A percentile compares a stretch with the other conserved stretches of the same genome.
Conservation (phyloP, 2,888 invertebrate genomes). For the Andrena marginata region DNA sequence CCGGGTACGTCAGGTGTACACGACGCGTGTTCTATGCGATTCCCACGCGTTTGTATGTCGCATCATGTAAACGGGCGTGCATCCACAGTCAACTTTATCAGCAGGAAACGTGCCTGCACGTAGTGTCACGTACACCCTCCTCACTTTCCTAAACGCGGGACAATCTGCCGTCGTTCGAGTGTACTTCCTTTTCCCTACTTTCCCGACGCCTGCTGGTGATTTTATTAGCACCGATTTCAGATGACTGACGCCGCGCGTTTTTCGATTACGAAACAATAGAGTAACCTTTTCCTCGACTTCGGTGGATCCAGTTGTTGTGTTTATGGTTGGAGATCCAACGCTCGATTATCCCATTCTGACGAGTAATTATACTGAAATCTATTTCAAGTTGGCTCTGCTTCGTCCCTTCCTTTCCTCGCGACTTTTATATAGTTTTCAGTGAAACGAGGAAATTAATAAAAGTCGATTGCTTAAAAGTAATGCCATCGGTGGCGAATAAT, state of each 20-base stretch:
- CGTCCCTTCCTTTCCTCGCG: no score
- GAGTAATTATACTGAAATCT: no score
- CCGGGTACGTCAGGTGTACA: background rate
- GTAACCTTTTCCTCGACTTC: background rate
- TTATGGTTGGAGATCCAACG: no score
- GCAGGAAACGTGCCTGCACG: background rate
- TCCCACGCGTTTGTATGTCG: constrained; percentile 10
- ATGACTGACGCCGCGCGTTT: background rate
- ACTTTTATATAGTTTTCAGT: no score
- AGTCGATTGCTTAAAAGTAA: background rate
- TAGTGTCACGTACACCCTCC: constrained; percentile 54
- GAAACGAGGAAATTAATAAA: background rate
- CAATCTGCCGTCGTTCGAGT: constrained; percentile 64
- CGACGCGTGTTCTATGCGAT: constrained; percentile 1
- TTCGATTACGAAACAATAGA: background rate
- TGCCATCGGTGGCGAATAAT: background rate
- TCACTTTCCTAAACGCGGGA: constrained; percentile 57
- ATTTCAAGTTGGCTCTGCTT: no score
- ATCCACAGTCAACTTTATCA: constrained; percentile 2
- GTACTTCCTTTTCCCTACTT: constrained; percentile 55
- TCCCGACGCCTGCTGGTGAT: constrained; percentile 37
- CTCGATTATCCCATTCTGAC: no score
- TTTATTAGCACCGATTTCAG: background rate
- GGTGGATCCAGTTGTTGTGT: no score
- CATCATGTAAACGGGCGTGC: background rate